phyloP scores from a whole-genome alignment of 2,113 vertebrate species.

The Caranx ignobilis region DNA sequence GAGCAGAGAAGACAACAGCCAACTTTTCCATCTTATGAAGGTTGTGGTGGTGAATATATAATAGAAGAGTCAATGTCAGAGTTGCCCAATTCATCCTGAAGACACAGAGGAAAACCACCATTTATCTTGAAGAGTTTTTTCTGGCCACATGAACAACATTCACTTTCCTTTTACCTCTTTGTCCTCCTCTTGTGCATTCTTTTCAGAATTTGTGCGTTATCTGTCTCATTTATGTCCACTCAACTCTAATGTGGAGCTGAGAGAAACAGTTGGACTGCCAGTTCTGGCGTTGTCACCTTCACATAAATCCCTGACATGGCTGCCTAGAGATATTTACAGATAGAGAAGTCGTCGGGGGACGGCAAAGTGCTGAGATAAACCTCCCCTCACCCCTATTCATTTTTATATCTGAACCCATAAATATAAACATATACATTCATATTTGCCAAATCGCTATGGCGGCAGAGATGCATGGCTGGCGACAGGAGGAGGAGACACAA shows the following conservation, averaged over 20 bases:
- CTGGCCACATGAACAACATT: background rate
- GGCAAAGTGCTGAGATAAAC: slow-evolving; percentile 81
- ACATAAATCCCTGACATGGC: slow-evolving; percentile 79
- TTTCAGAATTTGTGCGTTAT: slow-evolving; percentile 17
- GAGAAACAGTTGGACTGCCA: slow-evolving; percentile 61
- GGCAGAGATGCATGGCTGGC: slow-evolving; percentile 80
- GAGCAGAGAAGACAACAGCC: background rate
- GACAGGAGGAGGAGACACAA: slow-evolving; percentile 66
- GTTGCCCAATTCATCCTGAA: background rate
- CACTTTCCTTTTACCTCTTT: too few species aligned
- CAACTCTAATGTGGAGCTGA: slow-evolving; percentile 47
- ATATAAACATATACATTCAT: slow-evolving; percentile 81
- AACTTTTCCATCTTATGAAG: background rate
- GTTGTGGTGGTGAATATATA: background rate
- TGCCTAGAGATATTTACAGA: slow-evolving; percentile 79
- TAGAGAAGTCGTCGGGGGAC: slow-evolving; percentile 69
- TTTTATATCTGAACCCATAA: slow-evolving; percentile 76
- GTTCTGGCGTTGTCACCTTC: slow-evolving; percentile 73
- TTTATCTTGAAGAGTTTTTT: background rate
- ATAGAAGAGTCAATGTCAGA: too few species aligned
- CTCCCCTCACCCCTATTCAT: slow-evolving; percentile 56
- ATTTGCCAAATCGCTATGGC: slow-evolving; percentile 74
- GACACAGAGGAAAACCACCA: background rate
- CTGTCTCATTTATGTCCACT: slow-evolving; percentile 49
- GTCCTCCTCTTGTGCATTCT: background rate